A percentile compares a stretch with the other conserved stretches of the same genome.
phyloP scores from a whole-genome alignment of 2,113 vertebrate genomes.

The Antigone vipio region DNA sequence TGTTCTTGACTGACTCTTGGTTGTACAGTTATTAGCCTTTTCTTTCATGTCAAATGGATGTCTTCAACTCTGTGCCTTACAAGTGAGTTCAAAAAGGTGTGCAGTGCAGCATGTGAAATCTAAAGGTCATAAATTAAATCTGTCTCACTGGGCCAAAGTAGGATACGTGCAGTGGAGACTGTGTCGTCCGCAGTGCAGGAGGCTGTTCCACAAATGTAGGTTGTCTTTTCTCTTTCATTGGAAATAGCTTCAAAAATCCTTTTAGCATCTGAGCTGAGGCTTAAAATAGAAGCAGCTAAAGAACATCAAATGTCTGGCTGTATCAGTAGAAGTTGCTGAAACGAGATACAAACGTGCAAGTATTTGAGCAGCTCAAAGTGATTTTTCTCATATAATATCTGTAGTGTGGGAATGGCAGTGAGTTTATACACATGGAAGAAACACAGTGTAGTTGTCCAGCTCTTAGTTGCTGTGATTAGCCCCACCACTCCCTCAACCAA shows the following conservation, averaged over 20 bases:
- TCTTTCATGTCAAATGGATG: background rate
- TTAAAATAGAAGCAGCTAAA: background rate
- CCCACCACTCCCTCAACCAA: background rate
- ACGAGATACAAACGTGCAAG: background rate
- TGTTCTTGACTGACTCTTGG: background rate
- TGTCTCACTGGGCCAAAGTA: background rate
- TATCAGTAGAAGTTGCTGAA: background rate
- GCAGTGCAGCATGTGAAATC: background rate
- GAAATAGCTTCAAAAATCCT: background rate
- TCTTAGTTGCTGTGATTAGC: background rate
- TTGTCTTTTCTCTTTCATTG: background rate
- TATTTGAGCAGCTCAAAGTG: background rate
- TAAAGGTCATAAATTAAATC: background rate
- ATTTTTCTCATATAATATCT: background rate
- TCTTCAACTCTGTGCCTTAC: background rate
- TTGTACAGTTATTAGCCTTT: background rate
- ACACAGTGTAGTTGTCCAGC: background rate
- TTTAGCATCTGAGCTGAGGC: background rate
- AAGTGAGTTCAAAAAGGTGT: background rate
- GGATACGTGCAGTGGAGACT: accelerated
- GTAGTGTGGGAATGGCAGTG: background rate
- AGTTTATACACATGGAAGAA: background rate
- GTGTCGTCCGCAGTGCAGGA: background rate
- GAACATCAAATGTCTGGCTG: background rate
- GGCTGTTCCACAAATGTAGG: background rate